Evolutionary conservation across 2,888 invertebrate genomes (phyloP), one percentile per base, ranked within the genome.

Genomic region (Heliothis peltigera): DNA sequence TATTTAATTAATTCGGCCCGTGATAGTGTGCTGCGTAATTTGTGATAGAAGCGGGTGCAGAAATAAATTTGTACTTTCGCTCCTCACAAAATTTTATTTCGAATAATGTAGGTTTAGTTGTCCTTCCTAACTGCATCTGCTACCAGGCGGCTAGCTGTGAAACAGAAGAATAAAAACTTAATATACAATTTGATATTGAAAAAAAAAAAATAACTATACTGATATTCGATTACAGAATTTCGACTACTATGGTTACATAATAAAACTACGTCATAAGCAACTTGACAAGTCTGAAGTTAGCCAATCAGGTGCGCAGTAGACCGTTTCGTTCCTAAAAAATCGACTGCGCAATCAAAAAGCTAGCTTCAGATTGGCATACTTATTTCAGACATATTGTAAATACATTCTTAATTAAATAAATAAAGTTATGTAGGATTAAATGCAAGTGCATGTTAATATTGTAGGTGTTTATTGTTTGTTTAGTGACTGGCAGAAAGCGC

Each of bases 121-220:
- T 80, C 84, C 88, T 93, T 94, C 77, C 88, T 87, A 64, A 93
- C 83, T 64, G 85, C 89, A 68, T 93, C 93, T 64, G 89, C 83
- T 79, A 94, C 90, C 71, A 90, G 68, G 79, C 91, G 92, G 72
- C 86, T 76, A 74, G 94, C 94, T 94, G 93, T 55, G 90, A 90
- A 79, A 66, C 8, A 76, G 74, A 81, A 83, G 66, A 79, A 72
- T 57, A 6, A 51, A 4, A 47, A 32, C 6, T 22, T 52, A 64
- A 54, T 21, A 39, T 15, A n/a, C 10, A 15, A n/a, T 32, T 25
- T 4, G 25, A 25, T 25, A 25, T 25, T 7, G 2, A 15, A 39
- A 39, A 39, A 39, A 7, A 39, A 43, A 43, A 15, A n/a, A 18
- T 44, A 44, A 3, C 3, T 17, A 44, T 6, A 39, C 15, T 15